Conservation (phyloP, 53 echinoderm and acorn worm species). For the Arbacia lixula region DNA sequence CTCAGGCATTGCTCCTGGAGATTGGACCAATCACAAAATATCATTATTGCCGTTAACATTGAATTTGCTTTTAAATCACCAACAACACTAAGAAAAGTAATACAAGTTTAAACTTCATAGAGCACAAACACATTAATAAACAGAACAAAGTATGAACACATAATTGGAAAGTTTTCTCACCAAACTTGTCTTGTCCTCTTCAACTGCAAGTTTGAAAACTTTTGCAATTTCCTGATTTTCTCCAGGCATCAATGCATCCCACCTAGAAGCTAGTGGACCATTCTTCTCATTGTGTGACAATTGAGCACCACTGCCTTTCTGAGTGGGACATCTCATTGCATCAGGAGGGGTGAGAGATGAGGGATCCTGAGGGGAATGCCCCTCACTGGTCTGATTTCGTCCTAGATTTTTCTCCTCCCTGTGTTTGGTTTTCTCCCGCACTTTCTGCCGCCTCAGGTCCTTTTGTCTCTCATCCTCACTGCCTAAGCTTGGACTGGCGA, state of each 20-base stretch:
- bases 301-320: background rate
- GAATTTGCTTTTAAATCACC: too few species aligned
- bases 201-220: slow-evolving; percentile 15
- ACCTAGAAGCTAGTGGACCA: background rate
- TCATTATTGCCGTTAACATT: too few species aligned
- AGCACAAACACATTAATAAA: too few species aligned
- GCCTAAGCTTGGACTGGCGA: slow-evolving; percentile 37
- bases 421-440: slow-evolving; percentile 56
- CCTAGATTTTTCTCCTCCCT: slow-evolving; percentile 13
- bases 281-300: background rate
- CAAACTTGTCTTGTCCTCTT: slow-evolving; percentile 34
- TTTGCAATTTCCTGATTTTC: background rate
- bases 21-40: background rate
- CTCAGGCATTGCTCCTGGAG: slow-evolving; percentile 67
- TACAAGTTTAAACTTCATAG: too few species aligned
- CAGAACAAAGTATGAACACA: too few species aligned
- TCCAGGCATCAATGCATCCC: slow-evolving; percentile 1
- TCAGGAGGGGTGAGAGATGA: background rate
- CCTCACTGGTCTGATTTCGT: slow-evolving; percentile 8
- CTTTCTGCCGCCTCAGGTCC: slow-evolving; percentile 35
- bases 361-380: background rate
- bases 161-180: slow-evolving; percentile 34
- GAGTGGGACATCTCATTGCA: background rate
- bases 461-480: slow-evolving; percentile 61
- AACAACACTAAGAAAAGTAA: too few species aligned